Evolutionary conservation across 2,888 invertebrate species (phyloP).

Genomic region (Stenotaenia linearis): DNA sequence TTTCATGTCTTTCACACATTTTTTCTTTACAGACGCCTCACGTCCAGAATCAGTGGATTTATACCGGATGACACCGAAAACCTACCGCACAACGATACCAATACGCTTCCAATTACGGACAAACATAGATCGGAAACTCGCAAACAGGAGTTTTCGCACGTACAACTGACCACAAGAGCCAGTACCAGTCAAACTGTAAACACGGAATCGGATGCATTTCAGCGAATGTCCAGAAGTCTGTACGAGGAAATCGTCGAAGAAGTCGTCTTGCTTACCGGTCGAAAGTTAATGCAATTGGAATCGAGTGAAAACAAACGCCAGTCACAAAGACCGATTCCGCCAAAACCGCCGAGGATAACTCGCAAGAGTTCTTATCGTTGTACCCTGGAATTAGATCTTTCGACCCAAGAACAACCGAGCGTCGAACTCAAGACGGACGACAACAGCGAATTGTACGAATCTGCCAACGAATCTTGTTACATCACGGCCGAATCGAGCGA

Average conservation of each 20-base stretch:
- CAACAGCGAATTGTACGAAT: conserved; percentile 17
- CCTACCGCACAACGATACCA: no score
- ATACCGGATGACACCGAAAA: not conserved
- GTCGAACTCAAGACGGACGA: not conserved
- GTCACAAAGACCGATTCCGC: not conserved
- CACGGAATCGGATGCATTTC: not conserved
- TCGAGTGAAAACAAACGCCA: not conserved
- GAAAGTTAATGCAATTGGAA: not conserved
- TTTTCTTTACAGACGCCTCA: not conserved
- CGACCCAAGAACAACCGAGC: no score
- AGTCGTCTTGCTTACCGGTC: not conserved
- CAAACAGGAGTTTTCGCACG: not conserved
- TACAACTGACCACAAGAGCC: no score
- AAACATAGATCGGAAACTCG: no score
- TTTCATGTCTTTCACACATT: no score
- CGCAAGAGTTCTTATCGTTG: not conserved
- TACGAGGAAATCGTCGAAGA: conserved; percentile 30
- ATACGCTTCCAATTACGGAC: no score
- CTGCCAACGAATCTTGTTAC: conserved; percentile 32
- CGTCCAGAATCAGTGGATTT: not conserved
- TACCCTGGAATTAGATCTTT: not conserved
- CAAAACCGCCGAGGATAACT: not conserved
- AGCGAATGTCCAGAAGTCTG: not conserved
- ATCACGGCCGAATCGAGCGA: conserved; percentile 29
- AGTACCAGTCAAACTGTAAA: no score